phyloP scores from a whole-genome alignment of 92 coral and sea anemone genomes.

The Paramuricea clavata region DNA sequence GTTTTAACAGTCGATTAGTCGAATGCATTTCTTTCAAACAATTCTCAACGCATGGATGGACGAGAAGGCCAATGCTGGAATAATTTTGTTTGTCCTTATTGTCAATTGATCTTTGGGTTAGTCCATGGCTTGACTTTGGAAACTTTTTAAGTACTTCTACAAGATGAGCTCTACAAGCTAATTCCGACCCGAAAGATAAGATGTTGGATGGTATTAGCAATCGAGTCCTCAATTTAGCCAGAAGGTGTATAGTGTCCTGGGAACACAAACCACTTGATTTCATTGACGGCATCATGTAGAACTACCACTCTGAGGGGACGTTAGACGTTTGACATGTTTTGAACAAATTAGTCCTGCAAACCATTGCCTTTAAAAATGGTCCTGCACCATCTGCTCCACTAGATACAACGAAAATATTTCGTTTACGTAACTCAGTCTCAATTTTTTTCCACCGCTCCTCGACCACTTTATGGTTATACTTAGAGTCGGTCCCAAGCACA shows the following conservation, averaged over 20 bases:
- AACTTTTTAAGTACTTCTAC: not conserved
- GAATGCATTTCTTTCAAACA: not conserved
- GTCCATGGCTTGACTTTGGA: not conserved
- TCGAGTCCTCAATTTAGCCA: not conserved
- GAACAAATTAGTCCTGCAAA: not conserved
- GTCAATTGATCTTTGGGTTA: not conserved
- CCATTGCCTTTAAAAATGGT: conserved; percentile 1
- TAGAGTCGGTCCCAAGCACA: not conserved
- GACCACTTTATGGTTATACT: not conserved
- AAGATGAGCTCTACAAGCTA: not conserved
- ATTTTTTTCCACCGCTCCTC: not conserved
- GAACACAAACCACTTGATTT: not conserved
- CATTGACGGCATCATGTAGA: not conserved
- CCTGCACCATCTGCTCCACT: conserved; percentile 4
- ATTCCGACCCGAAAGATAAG: not conserved
- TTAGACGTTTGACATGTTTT: not conserved
- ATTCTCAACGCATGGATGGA: not conserved
- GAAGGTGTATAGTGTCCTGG: not conserved
- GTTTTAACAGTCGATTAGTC: not conserved
- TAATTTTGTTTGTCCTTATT: not conserved
- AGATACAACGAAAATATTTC: not conserved
- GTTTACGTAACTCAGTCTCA: not conserved
- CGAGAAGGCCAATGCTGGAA: not conserved
- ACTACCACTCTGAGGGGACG: not conserved
- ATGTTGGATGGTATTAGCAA: not conserved